Conservation (phyloP, 1,140 invertebrate species). For the Drosophila arizonae region DNA sequence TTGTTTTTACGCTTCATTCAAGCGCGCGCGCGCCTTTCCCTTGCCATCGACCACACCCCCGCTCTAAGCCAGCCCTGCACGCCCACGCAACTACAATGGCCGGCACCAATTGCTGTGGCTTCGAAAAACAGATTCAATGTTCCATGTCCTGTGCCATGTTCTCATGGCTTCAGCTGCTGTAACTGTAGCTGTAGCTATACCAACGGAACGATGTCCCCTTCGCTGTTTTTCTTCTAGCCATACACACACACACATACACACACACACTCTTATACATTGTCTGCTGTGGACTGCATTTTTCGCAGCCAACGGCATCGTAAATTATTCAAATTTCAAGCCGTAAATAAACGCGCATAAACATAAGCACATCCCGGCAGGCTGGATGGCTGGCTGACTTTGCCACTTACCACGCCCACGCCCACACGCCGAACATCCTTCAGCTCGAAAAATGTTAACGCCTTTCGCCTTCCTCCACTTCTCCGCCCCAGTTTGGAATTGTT, state of each 20-base stretch:
- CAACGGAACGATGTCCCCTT: constrained; percentile 28
- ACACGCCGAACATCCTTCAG: constrained; percentile 35
- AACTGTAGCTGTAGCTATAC: background rate
- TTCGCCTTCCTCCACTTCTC: background rate
- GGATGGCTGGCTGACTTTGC: constrained; percentile 21
- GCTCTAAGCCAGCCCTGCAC: constrained; percentile 4
- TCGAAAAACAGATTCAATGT: constrained; percentile 65
- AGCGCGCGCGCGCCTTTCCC: constrained; percentile 27
- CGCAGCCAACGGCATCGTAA: constrained; percentile 55
- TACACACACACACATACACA: constrained; percentile 6
- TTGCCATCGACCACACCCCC: constrained; percentile 17
- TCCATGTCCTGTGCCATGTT: constrained; percentile 49
- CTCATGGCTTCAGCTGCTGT: constrained; percentile 27
- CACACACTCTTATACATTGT: constrained; percentile 8
- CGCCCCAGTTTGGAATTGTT: constrained; percentile 26
- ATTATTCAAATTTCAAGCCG: constrained; percentile 78
- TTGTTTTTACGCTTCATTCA: constrained; percentile 42
- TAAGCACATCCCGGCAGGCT: constrained; percentile 42
- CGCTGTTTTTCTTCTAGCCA: constrained; percentile 25
- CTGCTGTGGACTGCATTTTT: constrained; percentile 42
- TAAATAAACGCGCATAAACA: constrained; percentile 77
- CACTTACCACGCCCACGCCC: constrained; percentile 42
- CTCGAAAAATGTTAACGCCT: constrained; percentile 14
- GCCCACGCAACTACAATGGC: constrained; percentile 36
- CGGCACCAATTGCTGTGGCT: constrained; percentile 26